phyloP scores from a whole-genome alignment of 2,888 invertebrate species.

The Thalpophila matura region DNA sequence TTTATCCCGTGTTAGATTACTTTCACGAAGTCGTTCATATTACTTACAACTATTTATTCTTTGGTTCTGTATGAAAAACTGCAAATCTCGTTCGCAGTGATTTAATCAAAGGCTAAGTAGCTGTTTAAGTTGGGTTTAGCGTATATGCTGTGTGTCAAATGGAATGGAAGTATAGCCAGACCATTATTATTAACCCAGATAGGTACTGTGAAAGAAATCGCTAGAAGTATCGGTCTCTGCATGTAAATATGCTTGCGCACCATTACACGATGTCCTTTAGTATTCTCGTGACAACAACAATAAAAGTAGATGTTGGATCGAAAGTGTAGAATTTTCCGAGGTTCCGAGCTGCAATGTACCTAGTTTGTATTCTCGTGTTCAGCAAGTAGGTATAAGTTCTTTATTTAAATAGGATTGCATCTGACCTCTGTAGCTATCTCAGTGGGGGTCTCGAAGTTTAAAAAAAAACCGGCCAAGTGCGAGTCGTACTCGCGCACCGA shows the following conservation, averaged over 20 bases:
- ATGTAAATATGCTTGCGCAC: conserved; percentile 23
- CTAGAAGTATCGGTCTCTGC: conserved; percentile 4
- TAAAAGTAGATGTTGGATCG: too few relatives aligned
- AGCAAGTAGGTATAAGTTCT: background rate
- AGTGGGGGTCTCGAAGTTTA: background rate
- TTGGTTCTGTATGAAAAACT: too few relatives aligned
- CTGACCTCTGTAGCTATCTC: background rate
- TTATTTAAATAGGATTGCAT: background rate
- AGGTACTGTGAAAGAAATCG: conserved; percentile 3
- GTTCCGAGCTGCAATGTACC: too few relatives aligned
- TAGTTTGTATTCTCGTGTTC: background rate
- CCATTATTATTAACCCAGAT: conserved; percentile 46
- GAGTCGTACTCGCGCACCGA: too few relatives aligned
- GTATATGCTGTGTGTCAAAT: conserved; percentile 29
- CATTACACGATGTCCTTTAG: conserved; percentile 1
- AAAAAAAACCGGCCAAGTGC: too few relatives aligned
- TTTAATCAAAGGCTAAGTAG: conserved; percentile 29
- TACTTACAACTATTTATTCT: too few relatives aligned
- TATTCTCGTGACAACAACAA: background rate
- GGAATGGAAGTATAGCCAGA: conserved; percentile 30
- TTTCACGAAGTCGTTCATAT: too few relatives aligned
- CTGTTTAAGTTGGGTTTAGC: conserved; percentile 13
- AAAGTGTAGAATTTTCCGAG: too few relatives aligned
- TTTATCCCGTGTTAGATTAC: too few relatives aligned
- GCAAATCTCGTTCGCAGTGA: conserved; percentile 3